phyloP scores from a whole-genome alignment of 2,113 vertebrate species.

The Eonycteris spelaea region DNA sequence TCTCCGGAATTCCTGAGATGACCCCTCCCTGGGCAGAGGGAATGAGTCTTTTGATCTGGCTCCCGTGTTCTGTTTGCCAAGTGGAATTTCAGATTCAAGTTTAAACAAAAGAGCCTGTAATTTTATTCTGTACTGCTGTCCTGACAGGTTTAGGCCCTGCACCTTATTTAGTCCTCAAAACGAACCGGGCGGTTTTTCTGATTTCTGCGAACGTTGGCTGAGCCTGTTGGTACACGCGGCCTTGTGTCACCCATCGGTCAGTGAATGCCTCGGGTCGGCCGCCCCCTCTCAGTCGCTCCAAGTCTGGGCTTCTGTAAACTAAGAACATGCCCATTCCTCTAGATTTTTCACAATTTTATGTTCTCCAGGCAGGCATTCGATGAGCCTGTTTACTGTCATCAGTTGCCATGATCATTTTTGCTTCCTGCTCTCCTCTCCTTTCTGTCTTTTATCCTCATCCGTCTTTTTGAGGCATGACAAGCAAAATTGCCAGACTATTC shows the following conservation, averaged over 20 bases:
- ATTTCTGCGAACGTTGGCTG: not conserved
- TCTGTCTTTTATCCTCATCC: not conserved
- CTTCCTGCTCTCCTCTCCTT: not conserved
- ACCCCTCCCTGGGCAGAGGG: not conserved
- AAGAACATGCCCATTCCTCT: fast-evolving
- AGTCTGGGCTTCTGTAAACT: not conserved
- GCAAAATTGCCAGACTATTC: fast-evolving
- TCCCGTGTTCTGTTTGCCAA: not conserved
- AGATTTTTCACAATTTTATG: fast-evolving
- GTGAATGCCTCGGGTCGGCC: fast-evolving
- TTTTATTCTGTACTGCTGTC: not conserved
- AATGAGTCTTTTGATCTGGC: not conserved
- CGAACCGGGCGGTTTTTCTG: not conserved
- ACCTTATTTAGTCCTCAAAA: not conserved
- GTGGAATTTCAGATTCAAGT: not conserved
- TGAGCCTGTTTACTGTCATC: fast-evolving
- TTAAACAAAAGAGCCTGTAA: not conserved
- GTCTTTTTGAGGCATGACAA: not conserved
- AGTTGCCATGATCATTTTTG: not conserved
- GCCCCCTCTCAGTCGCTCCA: not conserved
- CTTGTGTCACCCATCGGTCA: fast-evolving
- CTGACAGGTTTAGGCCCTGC: not conserved
- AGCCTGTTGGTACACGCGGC: not conserved
- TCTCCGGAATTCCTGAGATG: fast-evolving
- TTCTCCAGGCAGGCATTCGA: fast-evolving